Conservation (phyloP, 2,888 invertebrate genomes). For the Byasa hedistus region DNA sequence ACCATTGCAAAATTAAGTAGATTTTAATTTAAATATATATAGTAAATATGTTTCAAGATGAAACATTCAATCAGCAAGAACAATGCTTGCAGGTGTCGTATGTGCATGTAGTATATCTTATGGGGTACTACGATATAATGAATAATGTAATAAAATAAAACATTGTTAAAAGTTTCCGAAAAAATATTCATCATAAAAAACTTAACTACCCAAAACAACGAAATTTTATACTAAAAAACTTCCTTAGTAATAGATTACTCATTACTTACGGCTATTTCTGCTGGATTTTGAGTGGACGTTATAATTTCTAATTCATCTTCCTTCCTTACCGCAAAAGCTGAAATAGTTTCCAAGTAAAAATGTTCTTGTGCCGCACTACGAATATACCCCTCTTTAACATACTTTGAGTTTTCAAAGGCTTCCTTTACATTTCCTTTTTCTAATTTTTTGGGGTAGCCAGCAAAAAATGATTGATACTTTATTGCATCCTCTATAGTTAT, state of each 20-base stretch:
- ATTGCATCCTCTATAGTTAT: constrained; percentile 94
- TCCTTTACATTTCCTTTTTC: constrained; percentile 83
- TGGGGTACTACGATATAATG: too few species aligned
- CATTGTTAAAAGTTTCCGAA: too few species aligned
- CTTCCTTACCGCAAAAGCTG: constrained; percentile 82
- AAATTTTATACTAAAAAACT: neutral
- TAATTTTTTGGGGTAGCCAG: constrained; percentile 76
- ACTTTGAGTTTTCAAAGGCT: constrained; percentile 83
- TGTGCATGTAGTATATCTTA: too few species aligned
- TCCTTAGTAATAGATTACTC: constrained; percentile 50
- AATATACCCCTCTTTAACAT: constrained; percentile 84
- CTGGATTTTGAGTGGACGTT: constrained; percentile 89
- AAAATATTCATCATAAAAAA: neutral
- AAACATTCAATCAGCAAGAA: too few species aligned
- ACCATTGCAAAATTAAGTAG: too few species aligned
- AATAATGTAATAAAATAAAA: too few species aligned
- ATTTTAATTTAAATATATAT: too few species aligned
- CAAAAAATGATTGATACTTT: constrained; percentile 82
- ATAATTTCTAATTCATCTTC: constrained; percentile 93
- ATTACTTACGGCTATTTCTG: constrained; percentile 82
- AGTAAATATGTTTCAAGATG: too few species aligned
- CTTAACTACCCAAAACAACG: neutral
- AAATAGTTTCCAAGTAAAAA: constrained; percentile 92
- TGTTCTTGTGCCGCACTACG: constrained; percentile 92
- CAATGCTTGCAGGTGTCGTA: too few species aligned